Percentiles rank a stretch among this genome's conserved stretches.
Evolutionary conservation across 92 coral and sea anemone genomes (phyloP).

Genomic region (Muricea muricata): DNA sequence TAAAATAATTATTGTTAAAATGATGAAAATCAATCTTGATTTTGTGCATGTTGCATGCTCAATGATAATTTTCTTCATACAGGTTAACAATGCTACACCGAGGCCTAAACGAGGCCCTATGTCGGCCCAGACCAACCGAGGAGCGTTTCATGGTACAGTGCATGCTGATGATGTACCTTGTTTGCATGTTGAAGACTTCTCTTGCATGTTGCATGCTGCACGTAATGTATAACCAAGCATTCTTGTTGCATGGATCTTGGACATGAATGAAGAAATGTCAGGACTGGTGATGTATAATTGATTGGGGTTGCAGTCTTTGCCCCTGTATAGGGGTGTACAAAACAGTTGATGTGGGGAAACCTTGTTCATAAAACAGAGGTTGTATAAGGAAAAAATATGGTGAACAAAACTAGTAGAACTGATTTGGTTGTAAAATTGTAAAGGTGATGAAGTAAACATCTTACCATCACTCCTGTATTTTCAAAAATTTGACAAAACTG

Average conservation of each 20-base stretch:
- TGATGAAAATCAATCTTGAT: too few species aligned
- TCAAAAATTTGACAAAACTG: background rate
- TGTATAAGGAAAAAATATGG: too few species aligned
- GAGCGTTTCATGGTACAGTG: conserved; percentile 99
- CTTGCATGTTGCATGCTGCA: conserved; percentile 52
- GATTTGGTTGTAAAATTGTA: too few species aligned
- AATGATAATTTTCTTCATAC: conserved; percentile 84
- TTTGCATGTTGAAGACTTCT: conserved; percentile 21
- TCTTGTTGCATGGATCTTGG: conserved; percentile 1
- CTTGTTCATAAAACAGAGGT: too few species aligned
- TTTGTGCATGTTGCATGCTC: conserved; percentile 86
- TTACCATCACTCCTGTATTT: too few species aligned
- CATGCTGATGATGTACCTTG: conserved; percentile 66
- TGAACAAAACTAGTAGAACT: too few species aligned
- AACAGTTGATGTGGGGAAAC: too few species aligned
- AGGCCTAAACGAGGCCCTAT: conserved; percentile 99
- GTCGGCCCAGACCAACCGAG: conserved; percentile 87
- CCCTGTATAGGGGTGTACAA: too few species aligned
- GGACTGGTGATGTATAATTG: conserved; percentile 30
- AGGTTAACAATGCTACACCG: conserved; percentile 99
- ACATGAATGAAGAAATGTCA: background rate
- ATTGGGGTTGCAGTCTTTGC: background rate
- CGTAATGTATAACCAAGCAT: background rate
- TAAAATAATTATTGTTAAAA: too few species aligned
- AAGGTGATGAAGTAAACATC: too few species aligned